Conservation (phyloP, 2,888 invertebrate genomes). For the Zeuzera pyrina region DNA sequence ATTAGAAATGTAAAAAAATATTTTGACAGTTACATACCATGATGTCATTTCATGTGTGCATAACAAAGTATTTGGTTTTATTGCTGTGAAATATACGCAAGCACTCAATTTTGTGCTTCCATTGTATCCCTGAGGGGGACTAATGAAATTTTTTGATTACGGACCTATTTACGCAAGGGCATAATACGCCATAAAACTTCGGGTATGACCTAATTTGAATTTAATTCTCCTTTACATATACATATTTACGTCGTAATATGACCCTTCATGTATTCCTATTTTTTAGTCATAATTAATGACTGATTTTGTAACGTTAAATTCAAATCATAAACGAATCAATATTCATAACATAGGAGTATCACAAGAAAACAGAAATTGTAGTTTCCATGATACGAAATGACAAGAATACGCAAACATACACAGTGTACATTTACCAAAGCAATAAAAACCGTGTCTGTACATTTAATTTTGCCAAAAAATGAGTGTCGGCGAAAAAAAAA, state of each 20-base stretch:
- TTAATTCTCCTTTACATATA: not conserved
- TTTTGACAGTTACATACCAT: slow-evolving; percentile 1
- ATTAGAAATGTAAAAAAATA: too few species aligned
- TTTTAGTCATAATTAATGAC: not conserved
- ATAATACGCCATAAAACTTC: slow-evolving; percentile 9
- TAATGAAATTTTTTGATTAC: slow-evolving; percentile 34
- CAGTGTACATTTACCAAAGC: too few species aligned
- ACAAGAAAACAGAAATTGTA: too few species aligned
- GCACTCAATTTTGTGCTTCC: slow-evolving; percentile 27
- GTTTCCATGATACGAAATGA: too few species aligned
- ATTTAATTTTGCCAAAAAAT: too few species aligned
- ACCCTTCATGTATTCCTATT: not conserved
- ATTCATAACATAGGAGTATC: not conserved
- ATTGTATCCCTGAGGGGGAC: slow-evolving; percentile 17
- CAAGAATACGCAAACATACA: too few species aligned
- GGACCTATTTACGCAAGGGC: slow-evolving; percentile 23
- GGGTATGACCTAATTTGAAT: not conserved
- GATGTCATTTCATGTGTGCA: slow-evolving; percentile 22
- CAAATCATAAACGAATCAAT: not conserved
- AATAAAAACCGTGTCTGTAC: too few species aligned
- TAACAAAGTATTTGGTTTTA: slow-evolving; percentile 39
- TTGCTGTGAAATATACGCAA: slow-evolving; percentile 33
- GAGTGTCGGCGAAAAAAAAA: too few species aligned
- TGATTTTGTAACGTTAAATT: not conserved
- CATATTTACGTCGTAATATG: not conserved